Percentiles rank a stretch among this genome's conserved stretches.
These are phyloP conservation scores for Sebastes vulpes DNA, from an alignment of 2,797 vertebrate genomes.

Conservation along the genomic window DNA sequence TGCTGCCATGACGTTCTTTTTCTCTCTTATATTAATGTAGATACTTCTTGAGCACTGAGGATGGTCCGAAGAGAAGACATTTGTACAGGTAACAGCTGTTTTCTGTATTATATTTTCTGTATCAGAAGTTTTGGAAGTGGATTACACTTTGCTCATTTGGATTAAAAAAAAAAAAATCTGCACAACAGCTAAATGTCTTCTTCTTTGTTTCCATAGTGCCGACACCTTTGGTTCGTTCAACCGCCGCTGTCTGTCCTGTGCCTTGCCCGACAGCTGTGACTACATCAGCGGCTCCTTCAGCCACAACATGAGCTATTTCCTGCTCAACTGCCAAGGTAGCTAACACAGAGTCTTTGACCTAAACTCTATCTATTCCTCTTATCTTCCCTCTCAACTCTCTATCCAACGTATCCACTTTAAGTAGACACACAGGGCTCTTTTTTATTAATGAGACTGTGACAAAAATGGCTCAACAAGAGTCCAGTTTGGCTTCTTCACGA, in stretches of 20 bases:
- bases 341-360: background rate
- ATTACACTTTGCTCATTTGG: background rate
- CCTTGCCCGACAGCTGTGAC: slow-evolving; percentile 89
- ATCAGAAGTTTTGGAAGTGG: background rate
- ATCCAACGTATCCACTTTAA: background rate
- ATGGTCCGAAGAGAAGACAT: slow-evolving; percentile 91
- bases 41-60: slow-evolving; percentile 97
- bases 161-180: background rate
- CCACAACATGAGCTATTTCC: slow-evolving; percentile 89
- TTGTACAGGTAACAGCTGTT: slow-evolving; percentile 90
- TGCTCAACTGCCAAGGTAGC: slow-evolving; percentile 93
- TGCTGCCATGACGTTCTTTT: background rate
- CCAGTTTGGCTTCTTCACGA: background rate
- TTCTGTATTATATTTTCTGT: fast-evolving
- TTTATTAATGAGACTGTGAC: background rate
- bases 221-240: slow-evolving; percentile 94
- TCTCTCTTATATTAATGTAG: slow-evolving; percentile 65
- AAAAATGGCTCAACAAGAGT: background rate
- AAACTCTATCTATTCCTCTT: background rate
- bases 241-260: slow-evolving; percentile 93
- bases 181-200: background rate
- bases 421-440: background rate
- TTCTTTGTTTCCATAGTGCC: slow-evolving; percentile 81
- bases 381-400: background rate
- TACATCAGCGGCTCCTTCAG: slow-evolving; percentile 94